Percentiles rank a stretch among this genome's conserved stretches.
Conservation (phyloP, 1,140 invertebrate genomes). For the Pinna nobilis region DNA sequence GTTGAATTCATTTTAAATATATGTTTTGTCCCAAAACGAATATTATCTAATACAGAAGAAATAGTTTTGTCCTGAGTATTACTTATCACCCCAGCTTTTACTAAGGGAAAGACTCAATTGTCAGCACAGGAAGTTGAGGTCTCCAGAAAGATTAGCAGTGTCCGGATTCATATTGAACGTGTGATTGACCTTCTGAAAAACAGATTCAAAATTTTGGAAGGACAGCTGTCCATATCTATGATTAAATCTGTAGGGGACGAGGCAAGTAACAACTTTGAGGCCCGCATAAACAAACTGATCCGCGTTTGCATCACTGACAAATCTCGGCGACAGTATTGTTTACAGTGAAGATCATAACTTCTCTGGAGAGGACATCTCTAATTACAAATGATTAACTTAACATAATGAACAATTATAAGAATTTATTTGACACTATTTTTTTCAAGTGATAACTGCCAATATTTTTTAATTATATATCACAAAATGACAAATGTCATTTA, state of each 20-base stretch:
- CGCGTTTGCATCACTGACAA: constrained; percentile 29
- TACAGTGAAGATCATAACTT: no score
- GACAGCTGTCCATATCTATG: constrained; percentile 13
- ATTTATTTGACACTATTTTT: neutral
- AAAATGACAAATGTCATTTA: neutral
- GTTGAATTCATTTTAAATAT: no score
- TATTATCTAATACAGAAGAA: no score
- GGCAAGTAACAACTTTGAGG: neutral
- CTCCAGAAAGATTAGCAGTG: constrained; percentile 33
- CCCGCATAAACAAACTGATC: constrained; percentile 26
- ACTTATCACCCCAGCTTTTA: constrained; percentile 47
- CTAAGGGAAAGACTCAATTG: constrained; percentile 53
- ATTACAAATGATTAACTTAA: neutral
- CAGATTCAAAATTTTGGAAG: constrained; percentile 40
- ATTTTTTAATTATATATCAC: neutral
- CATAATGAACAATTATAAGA: neutral
- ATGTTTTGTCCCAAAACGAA: no score
- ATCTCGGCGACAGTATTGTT: constrained; percentile 31
- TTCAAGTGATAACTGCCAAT: neutral
- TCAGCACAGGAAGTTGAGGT: constrained; percentile 39
- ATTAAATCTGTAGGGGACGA: constrained; percentile 13
- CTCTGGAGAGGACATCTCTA: no score
- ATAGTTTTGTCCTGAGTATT: no score
- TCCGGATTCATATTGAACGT: constrained; percentile 45
- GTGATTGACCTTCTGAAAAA: constrained; percentile 46